Evolutionary conservation across 2,797 vertebrate genomes (phyloP).

Genomic region (Phyllotis vaccarum): DNA sequence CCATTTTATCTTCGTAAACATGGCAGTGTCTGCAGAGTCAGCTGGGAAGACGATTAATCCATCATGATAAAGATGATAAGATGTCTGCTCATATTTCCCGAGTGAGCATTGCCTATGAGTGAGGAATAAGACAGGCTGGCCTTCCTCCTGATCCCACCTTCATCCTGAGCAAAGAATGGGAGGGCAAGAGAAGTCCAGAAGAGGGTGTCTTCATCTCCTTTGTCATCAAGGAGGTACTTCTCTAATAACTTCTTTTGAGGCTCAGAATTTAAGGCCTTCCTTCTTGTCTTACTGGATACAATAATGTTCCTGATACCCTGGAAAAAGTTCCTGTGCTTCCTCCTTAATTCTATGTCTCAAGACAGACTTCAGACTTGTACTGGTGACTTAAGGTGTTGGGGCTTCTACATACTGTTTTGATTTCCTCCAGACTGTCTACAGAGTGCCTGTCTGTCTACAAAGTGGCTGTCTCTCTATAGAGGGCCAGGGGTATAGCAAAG

Average conservation of each 20-base stretch:
- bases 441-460: too few species aligned
- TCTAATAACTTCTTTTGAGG: not conserved
- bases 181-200: not conserved
- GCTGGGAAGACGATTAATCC: not conserved
- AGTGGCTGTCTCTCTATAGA: not conserved
- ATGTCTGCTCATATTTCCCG: not conserved
- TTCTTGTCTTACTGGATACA: not conserved
- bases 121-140: not conserved
- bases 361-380: not conserved
- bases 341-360: not conserved
- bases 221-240: not conserved
- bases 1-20: constrained; percentile 53
- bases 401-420: not conserved
- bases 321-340: not conserved
- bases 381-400: not conserved
- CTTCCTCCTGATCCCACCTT: not conserved
- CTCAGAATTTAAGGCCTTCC: not conserved
- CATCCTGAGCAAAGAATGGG: not conserved
- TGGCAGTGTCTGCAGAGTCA: not conserved
- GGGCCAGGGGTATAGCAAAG: not conserved
- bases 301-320: not conserved
- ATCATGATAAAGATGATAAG: constrained; percentile 4
- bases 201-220: not conserved
- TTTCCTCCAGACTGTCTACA: not conserved
- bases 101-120: not conserved